phyloP scores from a whole-genome alignment of 64 coral and sea anemone species.

The Montipora sp. region DNA sequence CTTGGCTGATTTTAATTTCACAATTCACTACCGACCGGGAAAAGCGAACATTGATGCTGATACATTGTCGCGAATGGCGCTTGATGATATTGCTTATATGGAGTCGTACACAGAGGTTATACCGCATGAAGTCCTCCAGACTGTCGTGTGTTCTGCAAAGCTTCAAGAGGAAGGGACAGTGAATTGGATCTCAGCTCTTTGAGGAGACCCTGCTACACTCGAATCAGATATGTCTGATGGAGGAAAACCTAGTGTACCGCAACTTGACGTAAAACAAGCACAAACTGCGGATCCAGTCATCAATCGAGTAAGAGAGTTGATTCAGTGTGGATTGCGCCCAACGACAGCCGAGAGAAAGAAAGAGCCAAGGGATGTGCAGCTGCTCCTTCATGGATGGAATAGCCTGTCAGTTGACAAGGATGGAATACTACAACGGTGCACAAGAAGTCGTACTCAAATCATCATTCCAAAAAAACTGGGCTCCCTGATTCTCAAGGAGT shows the following conservation, averaged over 20 bases:
- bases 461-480: background rate
- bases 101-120: background rate
- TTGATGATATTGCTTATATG: background rate
- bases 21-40: too few relatives aligned
- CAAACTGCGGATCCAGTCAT: background rate
- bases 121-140: conserved; percentile 26
- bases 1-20: too few relatives aligned
- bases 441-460: background rate
- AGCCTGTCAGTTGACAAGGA: conserved; percentile 16
- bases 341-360: background rate
- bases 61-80: conserved; percentile 14
- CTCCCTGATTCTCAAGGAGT: background rate
- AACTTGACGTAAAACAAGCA: background rate
- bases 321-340: conserved; percentile 17
- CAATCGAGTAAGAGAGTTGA: background rate
- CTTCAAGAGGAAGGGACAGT: conserved; percentile 13
- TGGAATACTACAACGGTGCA: conserved; percentile 12
- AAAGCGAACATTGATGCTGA: too few relatives aligned
- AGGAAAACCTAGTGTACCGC: background rate
- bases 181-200: background rate
- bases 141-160: conserved; percentile 17
- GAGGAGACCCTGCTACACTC: background rate
- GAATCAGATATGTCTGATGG: too few relatives aligned
- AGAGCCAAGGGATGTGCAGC: background rate
- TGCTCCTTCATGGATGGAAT: conserved; percentile 48